These are phyloP conservation scores for Nomada hirtipes DNA, from an alignment of 2,888 invertebrate species.

Conservation along the genomic window DNA sequence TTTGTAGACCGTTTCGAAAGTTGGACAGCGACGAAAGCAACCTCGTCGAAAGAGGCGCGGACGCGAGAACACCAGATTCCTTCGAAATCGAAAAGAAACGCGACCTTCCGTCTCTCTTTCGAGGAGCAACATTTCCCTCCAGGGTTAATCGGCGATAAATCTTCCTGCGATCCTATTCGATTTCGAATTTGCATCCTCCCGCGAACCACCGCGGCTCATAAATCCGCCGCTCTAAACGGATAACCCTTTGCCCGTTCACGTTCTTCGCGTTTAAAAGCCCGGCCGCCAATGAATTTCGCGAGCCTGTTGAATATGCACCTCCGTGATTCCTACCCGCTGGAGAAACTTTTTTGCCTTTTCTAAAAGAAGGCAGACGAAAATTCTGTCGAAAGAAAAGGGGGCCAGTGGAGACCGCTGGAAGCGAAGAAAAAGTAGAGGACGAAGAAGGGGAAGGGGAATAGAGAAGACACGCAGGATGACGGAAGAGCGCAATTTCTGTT, in stretches of 20 bases:
- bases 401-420: neutral
- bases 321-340: conserved; percentile 24
- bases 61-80: neutral
- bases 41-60: neutral
- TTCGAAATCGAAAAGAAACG: neutral
- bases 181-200: conserved; percentile 2
- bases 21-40: neutral
- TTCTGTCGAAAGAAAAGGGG: neutral
- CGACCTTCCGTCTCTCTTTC: neutral
- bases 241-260: conserved; percentile 14
- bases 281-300: conserved; percentile 18
- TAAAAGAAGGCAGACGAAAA: neutral
- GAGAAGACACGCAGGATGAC: neutral
- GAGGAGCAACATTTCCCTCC: neutral
- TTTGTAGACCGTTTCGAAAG: neutral
- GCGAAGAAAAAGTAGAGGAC: neutral
- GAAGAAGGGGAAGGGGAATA: neutral
- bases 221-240: conserved; percentile 1
- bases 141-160: neutral
- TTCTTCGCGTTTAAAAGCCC: conserved; percentile 22
- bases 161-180: neutral
- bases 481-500: conserved; percentile 41
- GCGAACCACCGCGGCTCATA: neutral
- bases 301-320: conserved; percentile 47
- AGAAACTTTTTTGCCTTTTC: conserved; percentile 3